Evolutionary conservation across 2,888 invertebrate species (phyloP).

Genomic region (Nymphalis urticae): DNA sequence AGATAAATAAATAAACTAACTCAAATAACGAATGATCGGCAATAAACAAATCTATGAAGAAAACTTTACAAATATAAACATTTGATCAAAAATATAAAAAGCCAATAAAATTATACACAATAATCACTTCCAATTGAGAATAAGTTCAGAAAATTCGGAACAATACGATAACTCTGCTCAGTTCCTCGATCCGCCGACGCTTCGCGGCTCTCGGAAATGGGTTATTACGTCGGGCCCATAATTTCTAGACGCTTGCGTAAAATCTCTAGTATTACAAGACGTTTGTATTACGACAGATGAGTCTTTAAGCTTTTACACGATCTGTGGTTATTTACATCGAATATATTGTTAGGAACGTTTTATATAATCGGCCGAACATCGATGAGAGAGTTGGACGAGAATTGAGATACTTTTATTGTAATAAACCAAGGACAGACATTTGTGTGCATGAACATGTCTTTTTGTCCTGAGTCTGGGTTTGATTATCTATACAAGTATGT

Average conservation of each 20-base stretch:
- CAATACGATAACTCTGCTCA: slow-evolving; percentile 29
- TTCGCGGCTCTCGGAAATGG: slow-evolving; percentile 33
- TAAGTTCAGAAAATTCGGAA: slow-evolving; percentile 17
- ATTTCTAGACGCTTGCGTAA: slow-evolving; percentile 37
- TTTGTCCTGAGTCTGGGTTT: no score
- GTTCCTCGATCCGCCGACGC: slow-evolving; percentile 18
- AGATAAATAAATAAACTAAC: no score
- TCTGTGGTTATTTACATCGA: slow-evolving; percentile 25
- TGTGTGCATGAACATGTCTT: no score
- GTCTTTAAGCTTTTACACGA: slow-evolving; percentile 29
- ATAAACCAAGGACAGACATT: no score
- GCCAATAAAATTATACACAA: neutral
- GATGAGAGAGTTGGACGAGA: neutral
- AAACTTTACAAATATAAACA: no score
- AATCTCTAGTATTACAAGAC: slow-evolving; percentile 35
- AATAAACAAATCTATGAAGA: no score
- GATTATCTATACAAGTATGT: no score
- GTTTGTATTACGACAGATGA: slow-evolving; percentile 24
- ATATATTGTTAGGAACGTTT: slow-evolving; percentile 28
- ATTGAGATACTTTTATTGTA: neutral
- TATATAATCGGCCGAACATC: slow-evolving; percentile 11
- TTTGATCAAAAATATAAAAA: no score
- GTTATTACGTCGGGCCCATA: slow-evolving; percentile 35
- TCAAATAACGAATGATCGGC: no score
- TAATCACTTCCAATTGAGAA: neutral